These are phyloP conservation scores for Dorcus hopei DNA, from an alignment of 2,888 invertebrate genomes.

Conservation along the genomic window DNA sequence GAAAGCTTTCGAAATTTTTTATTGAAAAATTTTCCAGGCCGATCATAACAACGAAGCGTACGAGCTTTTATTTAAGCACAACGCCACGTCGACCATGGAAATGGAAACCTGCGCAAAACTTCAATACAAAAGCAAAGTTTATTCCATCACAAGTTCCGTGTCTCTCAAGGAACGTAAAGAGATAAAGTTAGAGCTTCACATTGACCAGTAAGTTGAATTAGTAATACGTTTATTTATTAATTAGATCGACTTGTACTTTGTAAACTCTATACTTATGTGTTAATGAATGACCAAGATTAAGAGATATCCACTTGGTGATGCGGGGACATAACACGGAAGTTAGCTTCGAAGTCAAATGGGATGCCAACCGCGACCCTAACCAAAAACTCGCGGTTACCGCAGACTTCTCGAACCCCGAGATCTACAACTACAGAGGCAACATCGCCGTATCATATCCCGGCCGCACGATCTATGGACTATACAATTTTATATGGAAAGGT, in stretches of 20 bases:
- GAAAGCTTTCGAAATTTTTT: constrained; percentile 14
- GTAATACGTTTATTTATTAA: constrained; percentile 5
- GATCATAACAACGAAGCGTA: constrained; percentile 66
- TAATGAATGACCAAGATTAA: constrained; percentile 52
- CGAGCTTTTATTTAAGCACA: constrained; percentile 62
- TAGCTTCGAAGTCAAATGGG: constrained; percentile 77
- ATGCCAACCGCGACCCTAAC: constrained; percentile 79
- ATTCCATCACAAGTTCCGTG: constrained; percentile 64
- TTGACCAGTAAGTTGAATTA: constrained; percentile 65
- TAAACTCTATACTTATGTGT: constrained; percentile 11
- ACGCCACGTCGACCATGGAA: constrained; percentile 36
- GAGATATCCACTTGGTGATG: constrained; percentile 70
- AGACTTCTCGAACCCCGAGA: constrained; percentile 59
- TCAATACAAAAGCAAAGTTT: constrained; percentile 64
- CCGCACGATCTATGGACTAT: constrained; percentile 66
- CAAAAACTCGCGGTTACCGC: constrained; percentile 64
- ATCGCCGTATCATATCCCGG: constrained; percentile 73
- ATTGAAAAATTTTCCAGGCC: constrained; percentile 48
- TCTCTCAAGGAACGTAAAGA: constrained; percentile 65
- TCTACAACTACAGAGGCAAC: constrained; percentile 62
- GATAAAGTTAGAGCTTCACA: constrained; percentile 67
- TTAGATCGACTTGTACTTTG: constrained; percentile 1
- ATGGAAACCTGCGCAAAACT: constrained; percentile 65
- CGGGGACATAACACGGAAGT: constrained; percentile 59
- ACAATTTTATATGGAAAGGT: constrained; percentile 59